Percentiles rank a stretch among this genome's conserved stretches.
phyloP scores from a whole-genome alignment of 2,113 vertebrate species.

The Phylloscopus trochilus region DNA sequence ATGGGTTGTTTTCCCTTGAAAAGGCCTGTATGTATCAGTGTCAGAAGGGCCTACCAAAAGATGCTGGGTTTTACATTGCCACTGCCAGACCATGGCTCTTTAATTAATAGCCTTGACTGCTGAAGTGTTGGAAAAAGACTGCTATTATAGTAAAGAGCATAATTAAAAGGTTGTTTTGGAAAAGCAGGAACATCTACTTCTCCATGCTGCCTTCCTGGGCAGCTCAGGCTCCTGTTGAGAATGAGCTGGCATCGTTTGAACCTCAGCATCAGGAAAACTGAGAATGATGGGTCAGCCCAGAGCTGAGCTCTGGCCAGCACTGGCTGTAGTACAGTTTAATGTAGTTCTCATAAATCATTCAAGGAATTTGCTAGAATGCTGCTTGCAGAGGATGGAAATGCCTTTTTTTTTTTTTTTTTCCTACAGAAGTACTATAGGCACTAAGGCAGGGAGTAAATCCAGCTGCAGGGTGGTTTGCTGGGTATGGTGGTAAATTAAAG shows the following conservation, averaged over 20 bases:
- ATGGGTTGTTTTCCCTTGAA: not conserved
- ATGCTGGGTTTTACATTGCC: not conserved
- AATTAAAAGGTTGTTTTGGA: constrained; percentile 43
- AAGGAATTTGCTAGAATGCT: not conserved
- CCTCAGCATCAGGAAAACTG: not conserved
- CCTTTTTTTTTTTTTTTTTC: rapidly evolving
- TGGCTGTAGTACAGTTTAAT: not conserved
- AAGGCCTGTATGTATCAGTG: not conserved
- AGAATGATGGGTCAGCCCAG: not conserved
- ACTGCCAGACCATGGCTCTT: not conserved
- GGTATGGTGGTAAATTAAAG: not conserved
- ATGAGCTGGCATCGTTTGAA: not conserved
- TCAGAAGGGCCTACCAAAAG: not conserved
- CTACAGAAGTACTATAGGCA: not conserved
- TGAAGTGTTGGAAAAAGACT: not conserved
- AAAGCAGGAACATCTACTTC: constrained; percentile 41
- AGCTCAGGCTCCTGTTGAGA: not conserved
- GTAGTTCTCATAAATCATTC: not conserved
- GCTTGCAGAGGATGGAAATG: not conserved
- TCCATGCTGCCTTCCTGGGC: not conserved
- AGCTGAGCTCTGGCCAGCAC: not conserved
- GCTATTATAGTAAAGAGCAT: not conserved
- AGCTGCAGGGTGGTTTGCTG: not conserved
- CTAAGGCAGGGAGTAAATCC: not conserved
- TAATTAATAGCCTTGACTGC: constrained; percentile 5